Evolutionary conservation across 2,113 vertebrate genomes (phyloP).

Genomic region (Phaethornis superciliosus): DNA sequence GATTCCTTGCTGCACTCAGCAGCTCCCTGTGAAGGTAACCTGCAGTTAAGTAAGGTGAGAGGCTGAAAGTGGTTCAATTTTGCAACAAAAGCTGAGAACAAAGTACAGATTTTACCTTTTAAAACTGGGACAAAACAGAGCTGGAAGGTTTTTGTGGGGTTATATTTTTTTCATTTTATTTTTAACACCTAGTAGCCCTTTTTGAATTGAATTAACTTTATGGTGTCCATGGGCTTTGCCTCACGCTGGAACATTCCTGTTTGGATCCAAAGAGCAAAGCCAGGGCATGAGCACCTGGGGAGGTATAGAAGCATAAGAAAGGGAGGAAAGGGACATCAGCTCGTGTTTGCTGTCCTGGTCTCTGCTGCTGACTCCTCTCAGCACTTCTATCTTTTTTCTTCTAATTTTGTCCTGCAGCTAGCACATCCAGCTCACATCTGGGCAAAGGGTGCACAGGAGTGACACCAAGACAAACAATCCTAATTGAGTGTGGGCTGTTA

Average conservation of each 20-base stretch:
- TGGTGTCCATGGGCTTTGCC: not conserved
- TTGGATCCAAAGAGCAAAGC: not conserved
- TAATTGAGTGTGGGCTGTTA: not conserved
- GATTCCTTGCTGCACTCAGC: not conserved
- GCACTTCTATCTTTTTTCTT: not conserved
- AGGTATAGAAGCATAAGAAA: not conserved
- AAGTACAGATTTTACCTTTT: constrained; percentile 28
- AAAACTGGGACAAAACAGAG: constrained; percentile 39
- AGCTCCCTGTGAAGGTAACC: not conserved
- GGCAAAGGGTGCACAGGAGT: not conserved
- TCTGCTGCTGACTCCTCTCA: not conserved
- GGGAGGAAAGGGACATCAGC: not conserved
- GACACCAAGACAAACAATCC: not conserved
- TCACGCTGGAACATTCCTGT: not conserved
- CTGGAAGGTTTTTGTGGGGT: not conserved
- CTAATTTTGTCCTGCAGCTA: not conserved
- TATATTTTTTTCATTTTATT: not conserved
- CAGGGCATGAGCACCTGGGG: not conserved
- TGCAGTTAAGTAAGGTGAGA: constrained; percentile 21
- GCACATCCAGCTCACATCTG: not conserved
- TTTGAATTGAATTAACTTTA: not conserved
- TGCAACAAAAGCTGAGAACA: constrained; percentile 42
- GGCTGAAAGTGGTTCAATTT: constrained; percentile 41
- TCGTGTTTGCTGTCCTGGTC: not conserved
- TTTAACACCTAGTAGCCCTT: not conserved